phyloP scores from a whole-genome alignment of 2,113 vertebrate genomes.

The Platanista minor region DNA sequence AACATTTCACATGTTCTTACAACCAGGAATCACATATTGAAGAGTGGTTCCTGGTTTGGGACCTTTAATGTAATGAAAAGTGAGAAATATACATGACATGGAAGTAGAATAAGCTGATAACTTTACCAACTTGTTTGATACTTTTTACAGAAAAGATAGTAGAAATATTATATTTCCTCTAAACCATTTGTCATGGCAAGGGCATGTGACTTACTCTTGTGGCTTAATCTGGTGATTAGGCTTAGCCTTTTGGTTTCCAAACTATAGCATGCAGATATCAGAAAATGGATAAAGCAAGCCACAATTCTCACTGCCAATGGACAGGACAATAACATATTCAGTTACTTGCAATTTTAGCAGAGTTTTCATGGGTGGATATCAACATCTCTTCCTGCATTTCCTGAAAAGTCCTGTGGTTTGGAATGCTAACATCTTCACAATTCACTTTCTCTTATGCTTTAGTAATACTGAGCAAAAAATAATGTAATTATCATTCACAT shows the following conservation, averaged over 20 bases:
- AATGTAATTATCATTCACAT: background rate
- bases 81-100: background rate
- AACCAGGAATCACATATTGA: background rate
- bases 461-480: background rate
- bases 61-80: background rate
- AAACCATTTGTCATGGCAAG: background rate
- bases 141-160: background rate
- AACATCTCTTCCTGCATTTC: background rate
- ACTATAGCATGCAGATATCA: background rate
- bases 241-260: background rate
- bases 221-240: background rate
- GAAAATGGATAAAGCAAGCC: background rate
- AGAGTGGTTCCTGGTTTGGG: background rate
- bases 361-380: background rate
- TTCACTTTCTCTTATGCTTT: background rate
- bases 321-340: background rate
- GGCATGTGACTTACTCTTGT: background rate
- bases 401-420: background rate
- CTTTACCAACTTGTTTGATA: background rate
- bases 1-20: slow-evolving; percentile 15
- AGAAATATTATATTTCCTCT: background rate
- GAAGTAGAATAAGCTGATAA: background rate
- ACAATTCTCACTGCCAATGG: background rate
- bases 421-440: background rate
- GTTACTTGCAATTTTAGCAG: background rate